Evolutionary conservation across 2,888 invertebrate species (phyloP).

Genomic region (Zeuzera pyrina): DNA sequence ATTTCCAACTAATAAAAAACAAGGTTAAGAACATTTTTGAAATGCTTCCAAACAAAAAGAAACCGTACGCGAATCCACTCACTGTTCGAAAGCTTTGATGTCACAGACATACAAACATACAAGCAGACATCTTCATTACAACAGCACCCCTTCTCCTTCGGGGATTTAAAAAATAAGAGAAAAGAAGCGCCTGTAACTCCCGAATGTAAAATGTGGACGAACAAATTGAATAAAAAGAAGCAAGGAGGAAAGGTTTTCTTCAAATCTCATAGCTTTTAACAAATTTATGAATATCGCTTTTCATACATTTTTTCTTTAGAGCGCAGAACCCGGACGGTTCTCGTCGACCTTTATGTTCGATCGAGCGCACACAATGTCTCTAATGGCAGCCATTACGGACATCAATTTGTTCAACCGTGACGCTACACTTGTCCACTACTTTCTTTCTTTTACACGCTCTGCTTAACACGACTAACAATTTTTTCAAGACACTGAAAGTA

Average conservation of each 20-base stretch:
- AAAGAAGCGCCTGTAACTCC: no score
- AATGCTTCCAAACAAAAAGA: no score
- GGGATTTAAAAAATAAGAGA: no score
- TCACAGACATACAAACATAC: no score
- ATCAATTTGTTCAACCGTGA: slow-evolving; percentile 56
- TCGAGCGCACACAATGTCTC: slow-evolving; percentile 56
- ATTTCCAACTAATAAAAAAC: no score
- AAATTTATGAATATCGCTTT: slow-evolving; percentile 49
- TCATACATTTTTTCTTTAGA: slow-evolving; percentile 36
- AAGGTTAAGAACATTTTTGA: no score
- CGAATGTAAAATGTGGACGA: slow-evolving; percentile 1
- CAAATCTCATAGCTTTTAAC: slow-evolving; percentile 32
- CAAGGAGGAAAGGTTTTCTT: slow-evolving; percentile 25
- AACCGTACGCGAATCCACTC: no score
- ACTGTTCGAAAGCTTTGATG: no score
- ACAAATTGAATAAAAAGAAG: slow-evolving; percentile 29
- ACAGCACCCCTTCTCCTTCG: no score
- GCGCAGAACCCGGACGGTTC: slow-evolving; percentile 30
- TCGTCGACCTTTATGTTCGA: slow-evolving; percentile 49
- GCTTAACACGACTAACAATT: slow-evolving; percentile 29
- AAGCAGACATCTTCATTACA: no score
- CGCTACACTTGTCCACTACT: slow-evolving; percentile 51
- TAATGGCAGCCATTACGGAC: slow-evolving; percentile 57
- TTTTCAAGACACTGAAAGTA: slow-evolving; percentile 5
- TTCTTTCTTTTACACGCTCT: slow-evolving; percentile 35